Evolutionary conservation across 2,113 vertebrate species (phyloP).

Genomic region (Megaleporinus macrocephalus): DNA sequence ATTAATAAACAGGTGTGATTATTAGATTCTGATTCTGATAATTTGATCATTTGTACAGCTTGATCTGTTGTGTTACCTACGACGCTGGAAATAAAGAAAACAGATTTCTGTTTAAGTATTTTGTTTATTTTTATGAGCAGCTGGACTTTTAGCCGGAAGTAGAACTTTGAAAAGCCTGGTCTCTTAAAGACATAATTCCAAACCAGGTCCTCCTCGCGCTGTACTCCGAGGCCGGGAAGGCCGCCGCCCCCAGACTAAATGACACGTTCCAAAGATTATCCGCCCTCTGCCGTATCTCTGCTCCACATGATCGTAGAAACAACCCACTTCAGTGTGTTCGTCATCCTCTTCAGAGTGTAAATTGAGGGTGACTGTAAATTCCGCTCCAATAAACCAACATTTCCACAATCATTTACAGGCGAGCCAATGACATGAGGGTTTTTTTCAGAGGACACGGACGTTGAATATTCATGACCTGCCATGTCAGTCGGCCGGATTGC

Average conservation of each 20-base stretch:
- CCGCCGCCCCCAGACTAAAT: neutral
- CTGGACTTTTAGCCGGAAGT: no score
- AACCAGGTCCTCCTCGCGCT: no score
- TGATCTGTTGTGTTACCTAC: no score
- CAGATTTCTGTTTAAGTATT: no score
- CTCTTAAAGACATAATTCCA: no score
- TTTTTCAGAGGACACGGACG: neutral
- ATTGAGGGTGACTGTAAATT: constrained; percentile 32
- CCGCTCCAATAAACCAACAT: constrained; percentile 26
- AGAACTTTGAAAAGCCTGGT: no score
- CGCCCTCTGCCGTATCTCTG: neutral
- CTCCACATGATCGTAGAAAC: neutral
- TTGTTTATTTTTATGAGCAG: no score
- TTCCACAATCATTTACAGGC: constrained; percentile 24
- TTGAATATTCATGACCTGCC: constrained; percentile 40
- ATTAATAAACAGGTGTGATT: no score
- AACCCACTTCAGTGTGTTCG: neutral
- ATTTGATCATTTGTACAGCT: no score
- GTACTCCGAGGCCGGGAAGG: neutral
- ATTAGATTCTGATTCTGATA: no score
- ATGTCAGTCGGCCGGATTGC: neutral
- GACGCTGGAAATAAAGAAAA: no score
- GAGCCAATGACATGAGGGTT: constrained; percentile 20
- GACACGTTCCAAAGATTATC: neutral
- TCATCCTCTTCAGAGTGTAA: constrained; percentile 7